Evolutionary conservation across 2,113 vertebrate species (phyloP), one percentile per base, ranked within the genome.

Genomic region (Tachysurus vachellii): DNA sequence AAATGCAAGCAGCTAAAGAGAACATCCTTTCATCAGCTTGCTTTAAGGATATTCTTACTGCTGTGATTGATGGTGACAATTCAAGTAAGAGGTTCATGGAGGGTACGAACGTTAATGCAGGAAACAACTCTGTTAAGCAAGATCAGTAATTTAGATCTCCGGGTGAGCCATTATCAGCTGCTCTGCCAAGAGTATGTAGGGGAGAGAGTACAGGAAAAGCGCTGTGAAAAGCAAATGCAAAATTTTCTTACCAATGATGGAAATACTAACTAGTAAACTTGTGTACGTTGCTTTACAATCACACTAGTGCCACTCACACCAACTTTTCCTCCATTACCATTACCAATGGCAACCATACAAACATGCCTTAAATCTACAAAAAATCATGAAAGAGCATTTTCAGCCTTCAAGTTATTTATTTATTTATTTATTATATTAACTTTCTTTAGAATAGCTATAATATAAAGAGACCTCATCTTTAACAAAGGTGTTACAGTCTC

Each of bases 281-380:
- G 42, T 3, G 23, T 13, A 12, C 21, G 2, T 13, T 84, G 28
- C n/a, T 23, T 84, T 23, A 54, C 53, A 83, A 19, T 23, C 21
- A 47, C 68, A 36, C 56, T 88, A 85, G 87, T 73, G 71, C 70
- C 87, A 85, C 68, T 68, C 83, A 77, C 85, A 82, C 42, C 66
- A 66, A 84, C 61, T 28, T 76, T 84, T 80, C 79, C 71, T 81
- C 86, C 86, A 85, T 89, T 77, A 84, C 53, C 71, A 66, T 79
- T 56, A 31, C 26, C n/a, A 53, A 44, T 59, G 85, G 59, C 81
- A 81, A 70, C 53, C 54, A 82, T 76, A 83, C 88, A 88, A 89
- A 86, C 83, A 79, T 12, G 16, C 28, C 64, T 82, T 31, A 83
- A 62, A 86, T 7, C 5, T 62, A 57, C 11, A 70, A 75, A 54